Evolutionary conservation across 2,113 vertebrate species (phyloP).

Genomic region (Nymphicus hollandicus): DNA sequence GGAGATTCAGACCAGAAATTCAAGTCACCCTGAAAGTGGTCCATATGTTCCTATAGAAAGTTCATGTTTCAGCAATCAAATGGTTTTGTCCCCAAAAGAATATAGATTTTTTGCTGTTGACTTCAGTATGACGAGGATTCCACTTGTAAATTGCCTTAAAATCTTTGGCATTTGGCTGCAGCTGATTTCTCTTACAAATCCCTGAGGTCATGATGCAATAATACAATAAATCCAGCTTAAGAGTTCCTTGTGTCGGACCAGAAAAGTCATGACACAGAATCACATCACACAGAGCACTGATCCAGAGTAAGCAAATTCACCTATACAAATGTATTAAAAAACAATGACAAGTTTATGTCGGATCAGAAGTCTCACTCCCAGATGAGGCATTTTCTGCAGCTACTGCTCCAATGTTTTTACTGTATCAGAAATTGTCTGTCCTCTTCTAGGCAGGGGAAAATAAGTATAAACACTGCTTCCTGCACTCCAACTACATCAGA

Average conservation of each 20-base stretch:
- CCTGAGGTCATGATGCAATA: conserved; percentile 38
- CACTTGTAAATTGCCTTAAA: neutral
- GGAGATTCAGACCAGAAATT: neutral
- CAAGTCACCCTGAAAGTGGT: neutral
- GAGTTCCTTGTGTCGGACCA: neutral
- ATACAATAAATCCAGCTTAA: conserved; percentile 52
- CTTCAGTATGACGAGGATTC: neutral
- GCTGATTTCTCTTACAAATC: conserved; percentile 29
- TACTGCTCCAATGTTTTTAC: neutral
- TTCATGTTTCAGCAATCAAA: neutral
- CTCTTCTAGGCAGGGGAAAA: neutral
- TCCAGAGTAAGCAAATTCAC: neutral
- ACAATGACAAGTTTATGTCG: neutral
- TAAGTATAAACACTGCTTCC: neutral
- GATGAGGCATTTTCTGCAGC: neutral
- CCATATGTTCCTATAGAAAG: neutral
- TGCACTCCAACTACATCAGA: neutral
- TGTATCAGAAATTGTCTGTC: neutral
- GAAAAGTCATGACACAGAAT: conserved; percentile 12
- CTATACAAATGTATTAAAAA: neutral
- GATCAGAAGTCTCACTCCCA: neutral
- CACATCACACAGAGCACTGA: neutral
- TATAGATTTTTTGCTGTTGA: neutral
- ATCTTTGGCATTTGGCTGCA: neutral
- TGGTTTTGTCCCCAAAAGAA: neutral